phyloP scores from a whole-genome alignment of 2,113 vertebrate species.

The Pelecanus crispus region DNA sequence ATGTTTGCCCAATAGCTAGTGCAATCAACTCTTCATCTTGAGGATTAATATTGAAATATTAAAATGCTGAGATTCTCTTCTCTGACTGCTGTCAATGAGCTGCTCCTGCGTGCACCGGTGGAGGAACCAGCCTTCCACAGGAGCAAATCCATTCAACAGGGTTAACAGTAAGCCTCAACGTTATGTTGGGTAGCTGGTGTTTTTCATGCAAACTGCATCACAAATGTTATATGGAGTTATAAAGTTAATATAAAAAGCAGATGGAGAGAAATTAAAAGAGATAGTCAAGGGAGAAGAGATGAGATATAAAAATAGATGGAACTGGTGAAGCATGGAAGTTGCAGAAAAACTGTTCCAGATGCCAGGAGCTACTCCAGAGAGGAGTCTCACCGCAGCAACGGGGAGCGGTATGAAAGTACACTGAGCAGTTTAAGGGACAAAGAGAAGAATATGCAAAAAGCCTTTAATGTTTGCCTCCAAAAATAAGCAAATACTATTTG shows the following conservation, averaged over 20 bases:
- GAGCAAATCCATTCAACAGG: background rate
- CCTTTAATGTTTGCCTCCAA: background rate
- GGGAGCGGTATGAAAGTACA: background rate
- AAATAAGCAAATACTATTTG: background rate
- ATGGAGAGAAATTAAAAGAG: constrained; percentile 66
- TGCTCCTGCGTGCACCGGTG: background rate
- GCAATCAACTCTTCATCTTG: background rate
- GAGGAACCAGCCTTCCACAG: background rate
- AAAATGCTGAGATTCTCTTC: background rate
- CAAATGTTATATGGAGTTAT: constrained; percentile 38
- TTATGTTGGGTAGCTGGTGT: background rate
- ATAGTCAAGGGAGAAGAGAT: constrained; percentile 58
- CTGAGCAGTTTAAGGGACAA: background rate
- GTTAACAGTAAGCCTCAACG: background rate
- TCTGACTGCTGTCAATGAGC: background rate
- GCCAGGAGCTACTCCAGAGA: constrained; percentile 52
- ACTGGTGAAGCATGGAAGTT: constrained; percentile 62
- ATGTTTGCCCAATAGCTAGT: background rate
- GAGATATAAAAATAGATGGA: constrained; percentile 67
- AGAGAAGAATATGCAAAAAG: background rate
- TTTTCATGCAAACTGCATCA: background rate
- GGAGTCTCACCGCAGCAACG: background rate
- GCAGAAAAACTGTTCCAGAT: constrained; percentile 56
- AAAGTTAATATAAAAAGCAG: constrained; percentile 66
- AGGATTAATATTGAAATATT: background rate